phyloP scores from a whole-genome alignment of 2,113 vertebrate species.

The Xiphophorus maculatus region DNA sequence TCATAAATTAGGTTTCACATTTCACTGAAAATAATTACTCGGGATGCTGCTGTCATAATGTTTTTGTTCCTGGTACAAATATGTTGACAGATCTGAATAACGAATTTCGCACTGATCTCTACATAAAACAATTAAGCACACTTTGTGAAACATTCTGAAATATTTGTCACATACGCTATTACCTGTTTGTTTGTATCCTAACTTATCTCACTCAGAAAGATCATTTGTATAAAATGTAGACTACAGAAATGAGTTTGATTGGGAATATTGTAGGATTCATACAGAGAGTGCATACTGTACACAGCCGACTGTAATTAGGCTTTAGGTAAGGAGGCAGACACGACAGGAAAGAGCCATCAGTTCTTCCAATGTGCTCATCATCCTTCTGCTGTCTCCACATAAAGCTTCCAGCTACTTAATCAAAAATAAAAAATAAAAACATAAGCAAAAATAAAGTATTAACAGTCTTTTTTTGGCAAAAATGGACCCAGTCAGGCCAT shows the following conservation, averaged over 20 bases:
- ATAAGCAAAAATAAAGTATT: slow-evolving; percentile 22
- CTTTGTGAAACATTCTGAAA: not conserved
- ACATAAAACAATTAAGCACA: not conserved
- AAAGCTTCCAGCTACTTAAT: slow-evolving; percentile 16
- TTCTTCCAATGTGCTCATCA: slow-evolving; percentile 42
- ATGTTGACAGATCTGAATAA: not conserved
- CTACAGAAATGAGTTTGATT: not conserved
- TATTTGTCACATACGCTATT: too few species aligned
- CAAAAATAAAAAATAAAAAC: not conserved
- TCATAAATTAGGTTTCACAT: not conserved
- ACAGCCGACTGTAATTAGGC: slow-evolving; percentile 18
- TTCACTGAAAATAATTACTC: not conserved
- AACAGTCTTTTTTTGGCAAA: slow-evolving; percentile 5
- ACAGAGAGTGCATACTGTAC: not conserved
- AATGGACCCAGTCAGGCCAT: slow-evolving; percentile 9
- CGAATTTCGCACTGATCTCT: not conserved
- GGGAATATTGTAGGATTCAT: not conserved
- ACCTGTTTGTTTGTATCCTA: too few species aligned
- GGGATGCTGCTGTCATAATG: not conserved
- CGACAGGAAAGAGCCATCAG: slow-evolving; percentile 28
- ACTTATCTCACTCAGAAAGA: not conserved
- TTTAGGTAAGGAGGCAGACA: slow-evolving; percentile 27
- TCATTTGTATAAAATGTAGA: not conserved
- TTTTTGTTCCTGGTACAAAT: not conserved
- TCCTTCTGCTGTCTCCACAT: slow-evolving; percentile 42